Evolutionary conservation across 1,140 invertebrate genomes (phyloP), one percentile per base, ranked within the genome.

Genomic region (Heliconius eleuchia): DNA sequence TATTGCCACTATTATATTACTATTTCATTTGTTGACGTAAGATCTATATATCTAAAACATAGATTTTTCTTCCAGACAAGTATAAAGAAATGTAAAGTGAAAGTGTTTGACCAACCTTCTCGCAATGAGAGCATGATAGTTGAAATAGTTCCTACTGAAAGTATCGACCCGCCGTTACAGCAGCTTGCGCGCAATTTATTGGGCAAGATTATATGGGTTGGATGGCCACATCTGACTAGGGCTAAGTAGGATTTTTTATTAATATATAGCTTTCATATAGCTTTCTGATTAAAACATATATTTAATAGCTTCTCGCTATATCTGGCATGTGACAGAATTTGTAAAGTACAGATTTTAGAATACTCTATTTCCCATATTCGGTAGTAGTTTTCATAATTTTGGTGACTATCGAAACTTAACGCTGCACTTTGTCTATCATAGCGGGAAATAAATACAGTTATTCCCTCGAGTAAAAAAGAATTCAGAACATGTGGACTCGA

Each of bases 221-320:
- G 96, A 6, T 99, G 98, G 98, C 99, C 99, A 7, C 97, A 99
- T 95, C 95, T 99, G 34, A 95, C 96, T 46, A 97, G 98, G 92
- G 97, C 95, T 11, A 95, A 95, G 95, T 95, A 81, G 93, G 95
- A 94, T 2, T 74, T 79, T 57, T 55, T 13, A 73, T 79, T 84
- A 30, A 66, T 57, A 11, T 57, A 27, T 66, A 66, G 3, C 4
- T 27, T 4, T 27, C 30, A 23, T 57, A 27, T 66, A 66, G 3
- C 4, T 27, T 4, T 27, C 30, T 11, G 16, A 27, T 30, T 16
- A 27, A 66, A 66, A 30, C 19, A 60, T 46, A 46, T 46, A 16
- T 46, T 46, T 46, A 16, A 46, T 46, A 46, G 3, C 11, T 4
- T 46, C 7, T 16, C 13, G 11, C 42, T 46, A 46, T 16, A 46